These are phyloP conservation scores for Dysidea cf. avara DNA, from an alignment of 37 sponge, comb jelly and placozoan genomes.

Conservation along the genomic window DNA sequence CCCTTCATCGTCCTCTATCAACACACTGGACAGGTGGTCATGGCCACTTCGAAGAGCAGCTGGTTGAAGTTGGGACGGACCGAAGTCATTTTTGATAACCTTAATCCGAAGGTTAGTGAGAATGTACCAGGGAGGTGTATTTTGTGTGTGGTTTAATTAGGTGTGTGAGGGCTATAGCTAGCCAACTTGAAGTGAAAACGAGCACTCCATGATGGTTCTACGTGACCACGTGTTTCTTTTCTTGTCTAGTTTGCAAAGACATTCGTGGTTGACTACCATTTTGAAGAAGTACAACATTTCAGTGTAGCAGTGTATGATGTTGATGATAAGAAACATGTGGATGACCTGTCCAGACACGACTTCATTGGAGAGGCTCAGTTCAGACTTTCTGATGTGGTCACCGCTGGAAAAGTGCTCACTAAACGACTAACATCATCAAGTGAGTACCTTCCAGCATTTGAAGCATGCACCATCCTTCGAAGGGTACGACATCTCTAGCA, in stretches of 20 bases:
- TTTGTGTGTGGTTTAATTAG: not conserved
- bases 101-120: conserved; percentile 81
- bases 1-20: conserved; percentile 71
- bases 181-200: not conserved
- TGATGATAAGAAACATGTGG: conserved; percentile 49
- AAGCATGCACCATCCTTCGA: too few species aligned
- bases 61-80: conserved; percentile 68
- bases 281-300: conserved; percentile 90
- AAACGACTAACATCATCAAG: too few species aligned
- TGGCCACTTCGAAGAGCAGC: not conserved
- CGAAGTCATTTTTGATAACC: conserved; percentile 86
- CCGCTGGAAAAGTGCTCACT: too few species aligned
- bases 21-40: conserved; percentile 23
- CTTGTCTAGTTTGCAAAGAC: conserved; percentile 76
- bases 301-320: conserved; percentile 84
- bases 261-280: conserved; percentile 79
- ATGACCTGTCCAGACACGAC: too few species aligned
- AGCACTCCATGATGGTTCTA: not conserved
- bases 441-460: too few species aligned
- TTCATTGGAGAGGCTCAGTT: too few species aligned
- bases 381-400: too few species aligned
- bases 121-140: not conserved
- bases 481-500: too few species aligned
- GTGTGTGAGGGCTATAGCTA: not conserved
- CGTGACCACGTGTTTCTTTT: not conserved